Evolutionary conservation across 2,113 vertebrate species (phyloP), one percentile per base, ranked within the genome.

Genomic region (Dicerorhinus sumatrensis): DNA sequence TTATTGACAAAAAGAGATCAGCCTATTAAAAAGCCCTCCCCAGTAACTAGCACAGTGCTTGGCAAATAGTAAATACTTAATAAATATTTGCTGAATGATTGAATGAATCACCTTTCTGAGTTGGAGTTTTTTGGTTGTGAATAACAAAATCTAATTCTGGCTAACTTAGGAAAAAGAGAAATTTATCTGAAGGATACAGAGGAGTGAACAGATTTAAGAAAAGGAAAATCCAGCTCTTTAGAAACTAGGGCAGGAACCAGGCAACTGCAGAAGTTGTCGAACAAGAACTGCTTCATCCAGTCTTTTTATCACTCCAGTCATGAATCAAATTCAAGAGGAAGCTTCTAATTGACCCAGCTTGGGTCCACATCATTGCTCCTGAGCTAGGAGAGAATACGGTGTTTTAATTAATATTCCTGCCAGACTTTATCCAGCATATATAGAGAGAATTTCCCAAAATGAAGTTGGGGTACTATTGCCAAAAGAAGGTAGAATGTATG

Each of bases 81-180:
- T 90, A 95, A 83, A 87, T 96, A 90, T 94, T 94, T 96, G 77
- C 81, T 48, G 31, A 91, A 36, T 81, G 42, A 97, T 39, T 91
- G 77, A 96, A 88, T 86, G 60, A 89, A 73, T 81, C 46, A 79
- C 33, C 20, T 63, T 92, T 70, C 69, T 88, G 73, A 89, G 27
- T 63, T 87, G n/a, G 39, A 11, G 10, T 56, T 94, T 73, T 42
- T 81, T 12, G 33, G 56, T 81, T 85, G 16, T 91, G 42, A 95
- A 65, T 67, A 77, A 88, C 25, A 93, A 95, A 91, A 95, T 89
- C 29, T 73, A 96, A 67, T 76, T 95, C 72, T 93, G 36, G 25
- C 62, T 96, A 91, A 69, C 16, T 88, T 85, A 84, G 51, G 39
- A 76, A 51, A 96, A 93, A 39, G 21, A 23, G 4, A 29, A 91